Evolutionary conservation across 2,797 vertebrate species (phyloP), one percentile per base, ranked within the genome.

Genomic region (Coendou prehensilis): DNA sequence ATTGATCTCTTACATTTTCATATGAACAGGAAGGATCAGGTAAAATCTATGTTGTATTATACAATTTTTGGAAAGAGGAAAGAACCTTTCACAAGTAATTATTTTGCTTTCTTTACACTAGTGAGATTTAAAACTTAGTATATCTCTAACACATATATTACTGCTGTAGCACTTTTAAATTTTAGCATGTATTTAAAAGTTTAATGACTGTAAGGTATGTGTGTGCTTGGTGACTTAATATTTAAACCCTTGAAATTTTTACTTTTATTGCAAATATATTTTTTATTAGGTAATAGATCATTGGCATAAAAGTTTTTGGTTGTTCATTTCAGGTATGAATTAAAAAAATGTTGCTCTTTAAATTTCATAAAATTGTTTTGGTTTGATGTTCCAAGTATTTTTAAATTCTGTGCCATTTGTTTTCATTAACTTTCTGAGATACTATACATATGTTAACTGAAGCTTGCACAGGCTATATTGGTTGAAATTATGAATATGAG

Each of bases 301-400:
- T 22, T 73, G 33, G 41, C 7, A 17, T 67, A 84, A 91, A 92
- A 76, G 30, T 6, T 37, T 79, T 54, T 52, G 52, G 10, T 33
- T 57, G 59, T 91, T 96, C 11, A 69, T 85, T 57, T 79, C 59
- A 92, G 8, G 15, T 85, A 96, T 89, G 80, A 56, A 71, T 96
- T 94, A 5, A 64, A 79, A 94, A 82, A 7, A 33, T 47, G 11
- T 64, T 82, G 20, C 26, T 85, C 28, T 83, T 83, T 50, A 75
- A 80, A 86, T 88, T 92, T 93, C 1, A 92, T 67, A 67, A 73
- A 89, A 87, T 78, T 17, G 33, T 33, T 64, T 73, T 15, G 80
- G 59, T 90, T 47, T 13, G 14, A 79, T 76, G 76, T 69, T 89
- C 84, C 50, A 90, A 63, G 76, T 93, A 7, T 73, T 33, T 95